Evolutionary conservation across 30 jellyfish, hydroid and myxozoan species (phyloP).

Genomic region (Hydra vulgaris): DNA sequence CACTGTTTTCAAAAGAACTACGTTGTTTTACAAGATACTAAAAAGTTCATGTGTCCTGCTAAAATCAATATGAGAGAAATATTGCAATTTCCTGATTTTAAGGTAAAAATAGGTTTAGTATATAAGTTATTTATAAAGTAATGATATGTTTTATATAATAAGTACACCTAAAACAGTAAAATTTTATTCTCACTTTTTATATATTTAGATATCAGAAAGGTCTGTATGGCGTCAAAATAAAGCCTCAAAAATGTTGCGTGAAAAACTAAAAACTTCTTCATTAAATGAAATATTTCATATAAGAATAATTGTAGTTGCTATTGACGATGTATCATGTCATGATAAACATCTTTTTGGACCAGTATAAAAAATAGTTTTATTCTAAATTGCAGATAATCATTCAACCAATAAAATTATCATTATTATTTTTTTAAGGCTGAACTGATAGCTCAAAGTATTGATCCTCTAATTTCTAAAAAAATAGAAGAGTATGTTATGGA

Average conservation of each 20-base stretch:
- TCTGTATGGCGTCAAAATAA: not conserved
- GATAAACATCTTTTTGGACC: not conserved
- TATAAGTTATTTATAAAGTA: not conserved
- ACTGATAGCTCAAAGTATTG: constrained; percentile 22
- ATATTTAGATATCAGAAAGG: not conserved
- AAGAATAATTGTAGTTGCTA: not conserved
- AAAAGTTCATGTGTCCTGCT: not conserved
- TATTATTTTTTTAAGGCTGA: not conserved
- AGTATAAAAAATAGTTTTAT: no score
- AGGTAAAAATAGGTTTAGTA: not conserved
- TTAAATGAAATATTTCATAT: not conserved
- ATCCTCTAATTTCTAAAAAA: constrained; percentile 21
- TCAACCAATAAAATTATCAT: not conserved
- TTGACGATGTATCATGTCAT: not conserved
- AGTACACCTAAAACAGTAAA: not conserved
- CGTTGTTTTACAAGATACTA: not conserved
- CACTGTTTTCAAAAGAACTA: not conserved
- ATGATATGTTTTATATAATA: not conserved
- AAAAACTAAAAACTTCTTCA: not conserved
- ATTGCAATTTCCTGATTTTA: not conserved
- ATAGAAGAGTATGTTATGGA: constrained; percentile 18
- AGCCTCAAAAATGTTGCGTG: not conserved
- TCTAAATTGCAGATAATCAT: not conserved
- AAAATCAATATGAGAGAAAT: not conserved
- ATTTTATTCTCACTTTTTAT: not conserved